Conservation (phyloP, 2,113 vertebrate genomes). For the Triplophysa dalaica region DNA sequence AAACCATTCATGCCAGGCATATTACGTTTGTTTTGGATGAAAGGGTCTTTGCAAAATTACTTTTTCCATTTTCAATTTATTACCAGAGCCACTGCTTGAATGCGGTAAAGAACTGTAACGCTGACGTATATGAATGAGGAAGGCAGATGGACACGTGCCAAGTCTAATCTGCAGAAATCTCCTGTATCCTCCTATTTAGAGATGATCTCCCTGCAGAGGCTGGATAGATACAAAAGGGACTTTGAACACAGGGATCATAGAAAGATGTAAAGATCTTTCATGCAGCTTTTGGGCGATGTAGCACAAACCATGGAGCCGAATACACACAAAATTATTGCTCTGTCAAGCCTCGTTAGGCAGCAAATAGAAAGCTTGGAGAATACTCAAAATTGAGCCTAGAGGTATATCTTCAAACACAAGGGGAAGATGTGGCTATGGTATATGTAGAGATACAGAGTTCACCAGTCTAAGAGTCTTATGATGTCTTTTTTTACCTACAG, state of each 20-base stretch:
- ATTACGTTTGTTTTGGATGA: neutral
- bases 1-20: constrained; percentile 3
- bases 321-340: neutral
- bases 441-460: neutral
- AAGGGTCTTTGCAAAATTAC: neutral
- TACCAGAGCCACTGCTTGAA: constrained; percentile 8
- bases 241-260: constrained; percentile 17
- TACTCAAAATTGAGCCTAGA: neutral
- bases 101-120: neutral
- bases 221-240: constrained; percentile 7
- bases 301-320: constrained; percentile 1
- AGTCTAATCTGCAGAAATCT: constrained; percentile 40
- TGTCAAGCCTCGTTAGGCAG: neutral
- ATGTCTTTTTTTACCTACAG: constrained; percentile 19
- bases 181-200: constrained; percentile 28
- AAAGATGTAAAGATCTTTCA: constrained; percentile 10
- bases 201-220: constrained; percentile 14
- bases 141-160: constrained; percentile 32
- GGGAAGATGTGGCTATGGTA: neutral
- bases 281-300: neutral
- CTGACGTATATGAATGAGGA: constrained; percentile 5
- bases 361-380: neutral
- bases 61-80: constrained; percentile 26
- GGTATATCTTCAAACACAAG: neutral
- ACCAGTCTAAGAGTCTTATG: neutral